Evolutionary conservation across 2,888 invertebrate species (phyloP), one percentile per base, ranked within the genome.

Genomic region (Mesoligia furuncula): DNA sequence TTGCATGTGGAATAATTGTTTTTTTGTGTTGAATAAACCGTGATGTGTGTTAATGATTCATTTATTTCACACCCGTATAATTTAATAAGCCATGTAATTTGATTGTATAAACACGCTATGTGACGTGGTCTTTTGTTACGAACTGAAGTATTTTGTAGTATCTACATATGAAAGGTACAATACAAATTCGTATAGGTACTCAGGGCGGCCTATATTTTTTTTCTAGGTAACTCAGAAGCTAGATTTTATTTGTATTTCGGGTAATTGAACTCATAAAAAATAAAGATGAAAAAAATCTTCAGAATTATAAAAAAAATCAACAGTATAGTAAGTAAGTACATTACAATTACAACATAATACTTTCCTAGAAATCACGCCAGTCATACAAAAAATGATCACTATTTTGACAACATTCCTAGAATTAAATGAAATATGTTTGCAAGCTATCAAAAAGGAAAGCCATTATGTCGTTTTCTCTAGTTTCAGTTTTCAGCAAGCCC

Each of bases 11-110:
- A 20, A 64, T 61, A 27, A 64, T 36, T 70, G n/a, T 76, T 68
- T 45, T 62, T 71, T n/a, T 64, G 59, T 65, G 17, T 68, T 69
- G 45, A 57, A 51, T 78, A 62, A 20, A 24, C 36, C 42, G 27
- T 45, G 59, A n/a, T 67, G 27, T 73, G 67, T 80, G 78, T 70
- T 20, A 57, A 79, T 78, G 27, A 27, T 62, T 67, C 24, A n/a
- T 69, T 73, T 64, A 61, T 67, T 83, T 78, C 48, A 80, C 83
- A 66, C 65, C 27, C n/a, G 36, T 80, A 36, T 72, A 72, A 81
- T 83, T 78, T 36, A 42, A 78, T 61, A 67, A 67, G 27, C 27
- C 51, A 78, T 11, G 45, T 45, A 17, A 54, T 54, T 65, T 80
- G 11, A 66, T 51, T 62, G 36, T 39, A 45, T 78, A 42, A 42